phyloP scores from a whole-genome alignment of 2,797 vertebrate genomes.

The Dendrocincla fuliginosa region DNA sequence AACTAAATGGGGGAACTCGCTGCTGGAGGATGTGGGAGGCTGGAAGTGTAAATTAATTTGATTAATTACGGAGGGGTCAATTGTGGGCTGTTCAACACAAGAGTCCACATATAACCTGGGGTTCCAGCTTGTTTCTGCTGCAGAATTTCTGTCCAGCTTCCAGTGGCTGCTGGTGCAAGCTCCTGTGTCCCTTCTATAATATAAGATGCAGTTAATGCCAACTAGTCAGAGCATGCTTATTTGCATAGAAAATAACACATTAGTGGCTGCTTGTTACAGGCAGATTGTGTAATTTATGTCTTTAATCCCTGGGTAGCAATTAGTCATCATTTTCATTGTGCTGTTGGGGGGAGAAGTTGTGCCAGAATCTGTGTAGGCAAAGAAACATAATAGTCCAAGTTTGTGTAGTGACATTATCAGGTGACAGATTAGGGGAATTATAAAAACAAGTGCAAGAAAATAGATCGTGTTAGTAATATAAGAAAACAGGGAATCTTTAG shows the following conservation, averaged over 20 bases:
- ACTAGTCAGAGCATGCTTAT: not conserved
- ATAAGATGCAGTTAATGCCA: not conserved
- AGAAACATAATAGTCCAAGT: not conserved
- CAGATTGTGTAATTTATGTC: not conserved
- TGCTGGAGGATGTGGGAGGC: slow-evolving; percentile 29
- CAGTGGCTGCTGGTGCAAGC: not conserved
- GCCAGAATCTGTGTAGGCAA: not conserved
- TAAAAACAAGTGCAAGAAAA: not conserved
- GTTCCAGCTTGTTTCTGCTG: not conserved
- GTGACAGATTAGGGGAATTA: not conserved
- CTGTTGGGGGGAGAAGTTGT: not conserved
- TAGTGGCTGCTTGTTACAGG: not conserved
- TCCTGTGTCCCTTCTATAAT: not conserved
- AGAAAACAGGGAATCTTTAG: not conserved
- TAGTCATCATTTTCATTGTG: not conserved
- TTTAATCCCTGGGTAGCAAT: not conserved
- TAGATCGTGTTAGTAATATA: not conserved
- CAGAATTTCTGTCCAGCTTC: not conserved
- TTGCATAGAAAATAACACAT: not conserved
- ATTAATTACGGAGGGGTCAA: not conserved
- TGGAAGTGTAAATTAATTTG: not conserved
- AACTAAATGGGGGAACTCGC: not conserved
- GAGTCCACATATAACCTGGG: not conserved
- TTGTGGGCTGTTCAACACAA: not conserved
- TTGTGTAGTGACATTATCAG: not conserved